These are phyloP conservation scores for Volucella inflata DNA, from an alignment of 2,888 invertebrate species.

Conservation along the genomic window DNA sequence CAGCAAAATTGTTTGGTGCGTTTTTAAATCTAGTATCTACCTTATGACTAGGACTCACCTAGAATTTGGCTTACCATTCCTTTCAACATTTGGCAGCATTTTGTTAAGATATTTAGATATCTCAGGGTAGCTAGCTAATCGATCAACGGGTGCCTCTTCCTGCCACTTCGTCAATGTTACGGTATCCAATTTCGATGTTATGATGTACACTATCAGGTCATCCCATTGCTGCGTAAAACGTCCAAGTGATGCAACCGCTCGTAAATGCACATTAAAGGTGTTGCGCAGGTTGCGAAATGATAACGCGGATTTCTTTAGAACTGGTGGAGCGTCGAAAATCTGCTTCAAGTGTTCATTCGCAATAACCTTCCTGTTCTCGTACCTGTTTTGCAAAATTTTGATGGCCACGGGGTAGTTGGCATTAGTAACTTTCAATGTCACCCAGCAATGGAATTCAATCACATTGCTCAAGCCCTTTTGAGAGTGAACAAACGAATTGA, in stretches of 20 bases:
- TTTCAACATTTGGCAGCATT: background rate
- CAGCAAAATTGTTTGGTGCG: background rate
- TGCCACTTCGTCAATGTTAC: too few relatives aligned
- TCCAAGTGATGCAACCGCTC: background rate
- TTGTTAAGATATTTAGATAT: slow-evolving; percentile 6
- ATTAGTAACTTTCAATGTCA: slow-evolving; percentile 23
- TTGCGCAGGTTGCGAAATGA: background rate
- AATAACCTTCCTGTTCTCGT: slow-evolving; percentile 6
- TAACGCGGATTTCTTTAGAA: background rate
- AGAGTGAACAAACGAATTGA: too few relatives aligned
- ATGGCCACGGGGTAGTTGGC: slow-evolving; percentile 15
- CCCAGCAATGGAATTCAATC: background rate
- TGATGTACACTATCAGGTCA: background rate
- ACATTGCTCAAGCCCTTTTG: slow-evolving; percentile 10
- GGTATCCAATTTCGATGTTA: slow-evolving; percentile 1
- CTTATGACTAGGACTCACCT: background rate
- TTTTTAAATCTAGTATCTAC: background rate
- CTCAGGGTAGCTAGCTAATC: too few relatives aligned
- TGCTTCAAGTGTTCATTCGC: slow-evolving; percentile 14
- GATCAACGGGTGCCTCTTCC: too few relatives aligned
- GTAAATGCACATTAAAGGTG: slow-evolving; percentile 4
- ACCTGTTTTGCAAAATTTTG: background rate
- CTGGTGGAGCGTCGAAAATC: slow-evolving; percentile 10
- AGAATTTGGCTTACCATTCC: slow-evolving; percentile 4
- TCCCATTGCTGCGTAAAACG: background rate